Percentiles rank a stretch among this genome's conserved stretches.
These are phyloP conservation scores for Thymelicus sylvestris DNA, from an alignment of 2,888 invertebrate genomes.

Conservation along the genomic window DNA sequence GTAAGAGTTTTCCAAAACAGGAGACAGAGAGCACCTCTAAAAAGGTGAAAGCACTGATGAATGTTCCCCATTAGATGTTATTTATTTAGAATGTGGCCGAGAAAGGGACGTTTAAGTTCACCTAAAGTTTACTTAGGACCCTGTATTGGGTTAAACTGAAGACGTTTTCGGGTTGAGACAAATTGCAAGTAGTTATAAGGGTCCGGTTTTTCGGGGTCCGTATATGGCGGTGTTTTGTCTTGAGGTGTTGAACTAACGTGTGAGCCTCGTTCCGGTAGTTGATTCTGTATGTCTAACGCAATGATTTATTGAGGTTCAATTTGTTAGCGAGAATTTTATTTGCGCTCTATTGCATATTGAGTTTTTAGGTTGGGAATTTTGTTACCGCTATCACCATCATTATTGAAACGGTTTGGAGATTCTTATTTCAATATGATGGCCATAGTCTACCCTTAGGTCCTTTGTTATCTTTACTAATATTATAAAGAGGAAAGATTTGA, in stretches of 20 bases:
- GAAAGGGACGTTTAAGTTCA: conserved; percentile 82
- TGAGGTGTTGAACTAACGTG: conserved; percentile 46
- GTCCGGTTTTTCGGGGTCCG: conserved; percentile 77
- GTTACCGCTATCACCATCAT: background rate
- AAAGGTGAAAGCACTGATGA: conserved; percentile 85
- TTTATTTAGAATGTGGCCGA: conserved; percentile 85
- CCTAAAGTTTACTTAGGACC: conserved; percentile 83
- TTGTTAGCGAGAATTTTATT: conserved; percentile 28
- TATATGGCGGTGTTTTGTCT: conserved; percentile 78
- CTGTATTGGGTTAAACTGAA: conserved; percentile 80
- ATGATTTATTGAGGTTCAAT: conserved; percentile 34
- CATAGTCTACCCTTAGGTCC: too few species aligned
- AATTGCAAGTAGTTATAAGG: conserved; percentile 76
- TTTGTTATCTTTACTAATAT: too few species aligned
- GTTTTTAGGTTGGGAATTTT: conserved; percentile 28
- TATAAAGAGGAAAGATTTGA: too few species aligned
- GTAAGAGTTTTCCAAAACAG: conserved; percentile 68
- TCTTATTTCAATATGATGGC: too few species aligned
- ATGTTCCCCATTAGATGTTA: conserved; percentile 85
- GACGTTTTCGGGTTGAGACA: conserved; percentile 76
- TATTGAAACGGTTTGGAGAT: too few species aligned
- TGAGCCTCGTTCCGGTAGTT: conserved; percentile 30
- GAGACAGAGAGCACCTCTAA: conserved; percentile 80
- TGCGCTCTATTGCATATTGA: conserved; percentile 17
- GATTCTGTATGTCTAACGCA: conserved; percentile 33